A percentile compares a stretch with the other conserved stretches of the same genome.
These are phyloP conservation scores for Mylabris sibirica DNA, from an alignment of 2,888 invertebrate genomes.

Conservation along the genomic window DNA sequence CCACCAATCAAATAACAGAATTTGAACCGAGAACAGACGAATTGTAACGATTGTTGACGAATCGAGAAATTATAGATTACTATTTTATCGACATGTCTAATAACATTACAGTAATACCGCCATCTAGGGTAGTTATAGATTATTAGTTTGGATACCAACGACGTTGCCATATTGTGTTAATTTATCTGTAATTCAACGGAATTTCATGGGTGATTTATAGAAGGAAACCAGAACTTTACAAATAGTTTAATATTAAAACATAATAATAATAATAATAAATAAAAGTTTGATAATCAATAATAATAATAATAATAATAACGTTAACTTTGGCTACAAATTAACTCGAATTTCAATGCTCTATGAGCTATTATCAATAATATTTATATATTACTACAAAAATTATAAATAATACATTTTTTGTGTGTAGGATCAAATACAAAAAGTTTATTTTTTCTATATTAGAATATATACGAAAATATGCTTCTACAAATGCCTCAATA, in stretches of 20 bases:
- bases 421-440: neutral
- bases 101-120: neutral
- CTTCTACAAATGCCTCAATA: constrained; percentile 29
- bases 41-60: constrained; percentile 38
- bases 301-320: constrained; percentile 56
- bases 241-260: constrained; percentile 46
- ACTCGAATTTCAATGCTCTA: constrained; percentile 44
- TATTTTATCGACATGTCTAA: constrained; percentile 14
- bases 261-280: constrained; percentile 43
- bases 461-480: constrained; percentile 38
- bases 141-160: neutral
- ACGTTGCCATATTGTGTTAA: neutral
- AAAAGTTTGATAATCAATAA: constrained; percentile 38
- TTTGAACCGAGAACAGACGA: constrained; percentile 43
- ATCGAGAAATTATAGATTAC: constrained; percentile 45
- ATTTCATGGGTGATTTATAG: too few species aligned
- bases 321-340: constrained; percentile 60
- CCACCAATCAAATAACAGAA: constrained; percentile 61
- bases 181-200: neutral
- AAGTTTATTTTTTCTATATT: neutral
- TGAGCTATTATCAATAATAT: constrained; percentile 41
- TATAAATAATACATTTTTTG: neutral
- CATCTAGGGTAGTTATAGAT: constrained; percentile 15
- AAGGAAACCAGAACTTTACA: constrained; percentile 26
- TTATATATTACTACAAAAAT: constrained; percentile 46